A percentile compares a stretch with the other conserved stretches of the same genome.
These are phyloP conservation scores for Phalacrocorax pelagicus DNA, from an alignment of 2,113 vertebrate species.

Conservation along the genomic window DNA sequence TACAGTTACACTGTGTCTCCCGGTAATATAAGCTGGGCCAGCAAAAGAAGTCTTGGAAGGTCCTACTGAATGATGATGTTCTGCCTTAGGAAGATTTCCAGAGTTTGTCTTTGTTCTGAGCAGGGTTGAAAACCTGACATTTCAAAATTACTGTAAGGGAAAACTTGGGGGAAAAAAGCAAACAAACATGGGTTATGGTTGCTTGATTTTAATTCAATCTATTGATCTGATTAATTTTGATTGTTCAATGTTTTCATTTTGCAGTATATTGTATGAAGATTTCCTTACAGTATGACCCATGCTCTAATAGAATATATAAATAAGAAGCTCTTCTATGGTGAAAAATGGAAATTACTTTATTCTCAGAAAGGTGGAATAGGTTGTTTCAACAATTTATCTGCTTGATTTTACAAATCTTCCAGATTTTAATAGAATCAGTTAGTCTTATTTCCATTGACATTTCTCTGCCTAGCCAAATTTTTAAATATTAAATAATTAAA, in stretches of 20 bases:
- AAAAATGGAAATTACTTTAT: neutral
- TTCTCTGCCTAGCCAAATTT: neutral
- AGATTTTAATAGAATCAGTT: neutral
- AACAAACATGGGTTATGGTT: neutral
- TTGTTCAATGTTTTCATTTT: neutral
- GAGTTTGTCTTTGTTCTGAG: neutral
- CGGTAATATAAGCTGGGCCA: neutral
- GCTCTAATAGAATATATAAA: neutral
- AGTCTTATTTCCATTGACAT: neutral
- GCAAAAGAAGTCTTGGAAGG: neutral
- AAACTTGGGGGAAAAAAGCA: neutral
- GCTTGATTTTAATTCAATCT: neutral
- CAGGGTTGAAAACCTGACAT: neutral
- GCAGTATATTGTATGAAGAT: neutral
- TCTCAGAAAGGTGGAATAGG: neutral
- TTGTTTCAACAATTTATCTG: neutral
- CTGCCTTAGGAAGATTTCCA: neutral
- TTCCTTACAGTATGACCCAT: neutral
- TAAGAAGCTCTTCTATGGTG: neutral
- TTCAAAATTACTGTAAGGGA: neutral
- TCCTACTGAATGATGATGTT: neutral
- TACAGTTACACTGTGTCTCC: neutral
- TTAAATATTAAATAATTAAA: neutral
- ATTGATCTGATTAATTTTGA: neutral
- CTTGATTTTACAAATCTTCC: neutral